Percentiles rank a stretch among this genome's conserved stretches.
Conservation (phyloP, 2,113 vertebrate species). For the Ochotona princeps region DNA sequence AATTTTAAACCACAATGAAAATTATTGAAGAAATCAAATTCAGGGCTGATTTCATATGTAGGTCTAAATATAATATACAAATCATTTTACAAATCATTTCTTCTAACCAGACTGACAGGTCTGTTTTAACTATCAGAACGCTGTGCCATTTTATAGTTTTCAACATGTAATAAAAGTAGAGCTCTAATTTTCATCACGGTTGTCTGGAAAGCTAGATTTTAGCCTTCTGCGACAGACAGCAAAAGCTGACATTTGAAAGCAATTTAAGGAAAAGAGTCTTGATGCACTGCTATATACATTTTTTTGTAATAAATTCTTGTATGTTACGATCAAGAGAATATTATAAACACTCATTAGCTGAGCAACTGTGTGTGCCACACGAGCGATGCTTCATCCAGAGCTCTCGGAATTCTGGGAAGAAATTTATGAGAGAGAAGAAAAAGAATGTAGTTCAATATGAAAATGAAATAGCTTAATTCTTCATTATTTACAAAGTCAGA, state of each 20-base stretch:
- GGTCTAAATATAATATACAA: background rate
- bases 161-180: background rate
- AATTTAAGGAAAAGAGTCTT: background rate
- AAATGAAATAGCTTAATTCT: slow-evolving; percentile 47
- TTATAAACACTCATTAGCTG: background rate
- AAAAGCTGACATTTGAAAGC: slow-evolving; percentile 20
- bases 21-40: background rate
- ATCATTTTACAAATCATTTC: background rate
- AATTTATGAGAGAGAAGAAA: slow-evolving; percentile 1
- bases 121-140: background rate
- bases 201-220: background rate
- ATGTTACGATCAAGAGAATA: slow-evolving; percentile 56
- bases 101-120: background rate
- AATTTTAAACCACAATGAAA: background rate
- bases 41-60: background rate
- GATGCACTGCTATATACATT: background rate
- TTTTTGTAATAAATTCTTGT: slow-evolving; percentile 28
- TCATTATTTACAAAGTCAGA: slow-evolving; percentile 42
- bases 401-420: slow-evolving; percentile 43
- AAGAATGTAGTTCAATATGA: slow-evolving; percentile 9
- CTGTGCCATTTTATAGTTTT: background rate
- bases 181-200: slow-evolving; percentile 3
- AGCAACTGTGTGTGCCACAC: background rate
- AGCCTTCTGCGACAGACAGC: background rate
- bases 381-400: background rate